Evolutionary conservation across 2,113 vertebrate species (phyloP).

Genomic region (Zosterops lateralis): DNA sequence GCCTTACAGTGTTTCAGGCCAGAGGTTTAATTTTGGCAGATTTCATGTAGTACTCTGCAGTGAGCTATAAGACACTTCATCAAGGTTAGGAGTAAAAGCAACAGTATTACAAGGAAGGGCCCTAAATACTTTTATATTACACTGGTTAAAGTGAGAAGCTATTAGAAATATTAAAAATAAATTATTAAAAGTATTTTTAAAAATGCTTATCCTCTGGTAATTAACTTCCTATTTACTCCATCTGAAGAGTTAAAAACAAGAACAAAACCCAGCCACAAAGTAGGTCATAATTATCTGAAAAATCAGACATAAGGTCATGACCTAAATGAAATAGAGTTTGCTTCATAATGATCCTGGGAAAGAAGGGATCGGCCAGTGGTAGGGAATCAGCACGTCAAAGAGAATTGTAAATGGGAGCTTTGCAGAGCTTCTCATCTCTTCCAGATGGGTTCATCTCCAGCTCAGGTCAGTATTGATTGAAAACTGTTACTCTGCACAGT

Average conservation of each 20-base stretch:
- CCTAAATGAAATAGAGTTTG: conserved; percentile 14
- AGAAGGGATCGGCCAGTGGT: neutral
- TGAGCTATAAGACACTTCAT: neutral
- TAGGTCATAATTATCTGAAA: conserved; percentile 20
- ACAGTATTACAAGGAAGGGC: neutral
- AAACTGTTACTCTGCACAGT: neutral
- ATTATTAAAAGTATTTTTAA: neutral
- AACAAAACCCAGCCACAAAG: neutral
- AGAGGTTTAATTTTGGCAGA: conserved; percentile 20
- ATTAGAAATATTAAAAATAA: neutral
- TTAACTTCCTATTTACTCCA: neutral
- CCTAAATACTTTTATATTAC: neutral
- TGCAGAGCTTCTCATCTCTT: neutral
- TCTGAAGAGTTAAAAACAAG: neutral
- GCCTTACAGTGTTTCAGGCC: neutral
- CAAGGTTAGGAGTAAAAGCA: neutral
- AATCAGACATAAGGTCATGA: conserved; percentile 4
- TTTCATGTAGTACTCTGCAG: neutral
- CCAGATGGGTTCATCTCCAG: neutral
- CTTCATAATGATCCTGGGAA: neutral
- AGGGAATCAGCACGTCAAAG: neutral
- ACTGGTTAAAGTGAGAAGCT: neutral
- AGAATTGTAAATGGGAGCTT: neutral
- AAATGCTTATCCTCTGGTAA: neutral
- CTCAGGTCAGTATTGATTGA: neutral